Evolutionary conservation across 2,797 vertebrate genomes (phyloP).

Genomic region (Emydoidea blandingii): DNA sequence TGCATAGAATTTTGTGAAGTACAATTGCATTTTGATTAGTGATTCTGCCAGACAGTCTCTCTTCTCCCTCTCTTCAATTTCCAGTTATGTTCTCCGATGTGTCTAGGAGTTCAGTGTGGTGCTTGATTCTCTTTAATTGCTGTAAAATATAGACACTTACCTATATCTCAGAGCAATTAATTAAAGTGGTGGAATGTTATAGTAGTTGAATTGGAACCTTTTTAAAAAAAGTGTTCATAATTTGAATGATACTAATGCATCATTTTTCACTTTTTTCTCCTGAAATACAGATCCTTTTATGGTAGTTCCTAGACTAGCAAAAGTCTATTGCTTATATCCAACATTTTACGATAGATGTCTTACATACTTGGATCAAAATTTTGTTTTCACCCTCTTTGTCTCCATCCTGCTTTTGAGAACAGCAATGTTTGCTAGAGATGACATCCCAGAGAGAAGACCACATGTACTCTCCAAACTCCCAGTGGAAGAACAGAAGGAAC

Average conservation of each 20-base stretch:
- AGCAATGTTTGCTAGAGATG: neutral
- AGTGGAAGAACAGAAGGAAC: neutral
- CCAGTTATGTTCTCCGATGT: neutral
- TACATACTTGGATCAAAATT: neutral
- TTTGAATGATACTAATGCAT: neutral
- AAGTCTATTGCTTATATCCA: neutral
- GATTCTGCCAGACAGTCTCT: neutral
- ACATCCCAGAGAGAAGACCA: neutral
- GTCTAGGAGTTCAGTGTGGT: neutral
- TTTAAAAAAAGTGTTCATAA: neutral
- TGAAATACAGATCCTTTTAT: neutral
- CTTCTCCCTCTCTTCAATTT: neutral
- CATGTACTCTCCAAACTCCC: neutral
- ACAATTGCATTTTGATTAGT: neutral
- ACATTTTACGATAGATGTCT: neutral
- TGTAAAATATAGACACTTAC: no score
- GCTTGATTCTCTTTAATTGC: neutral
- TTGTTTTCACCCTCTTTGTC: neutral
- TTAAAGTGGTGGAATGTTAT: neutral
- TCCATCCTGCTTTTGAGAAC: constrained; percentile 21
- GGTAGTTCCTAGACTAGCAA: neutral
- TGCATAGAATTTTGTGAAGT: neutral
- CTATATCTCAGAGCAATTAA: neutral
- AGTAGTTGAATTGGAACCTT: neutral
- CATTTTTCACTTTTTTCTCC: neutral